Evolutionary conservation across 2,797 vertebrate species (phyloP), one percentile per base, ranked within the genome.

Genomic region (Pseudomugil tenellus): DNA sequence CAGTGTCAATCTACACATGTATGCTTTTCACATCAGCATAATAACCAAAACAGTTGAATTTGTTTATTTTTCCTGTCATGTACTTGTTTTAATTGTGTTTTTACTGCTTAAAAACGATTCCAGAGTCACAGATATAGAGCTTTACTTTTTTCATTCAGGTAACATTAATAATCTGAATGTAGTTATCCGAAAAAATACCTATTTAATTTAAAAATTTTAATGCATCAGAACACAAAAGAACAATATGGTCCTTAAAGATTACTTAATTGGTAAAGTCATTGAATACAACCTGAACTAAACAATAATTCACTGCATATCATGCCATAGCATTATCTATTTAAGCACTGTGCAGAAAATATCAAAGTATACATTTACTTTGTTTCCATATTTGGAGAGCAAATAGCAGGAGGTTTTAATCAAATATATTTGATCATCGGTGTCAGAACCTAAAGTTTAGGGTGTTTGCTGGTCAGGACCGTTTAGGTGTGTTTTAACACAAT

Each of bases 1-100:
- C 46, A 67, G 65, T 63, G 63, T 75, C 68, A 67, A 35, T 32
- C 3, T 54, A 1, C 11, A 23, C 26, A 46, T 54, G 7, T 41
- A 21, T 32, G 6, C 29, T n/a, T 67, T 29, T 31, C 32, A 28
- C 4, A 6, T 56, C 21, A 26, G 21, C 39, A 31, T 58, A 29
- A 12, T 34, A 19, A 32, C 11, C 21, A 63, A 6, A 53, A 59
- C 37, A 55, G 37, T 3, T 70, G 13, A 73, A 3, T 10, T 13
- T 55, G 23, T 59, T 35, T 12, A 54, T 70, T 28, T 43, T 53
- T 16, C 51, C 31, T 59, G 13, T 31, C 11, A 28, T 63, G 39
- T 25, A 52, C 19, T 31, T 26, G 23, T 17, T 5, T 7, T 56
- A 41, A 39, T 13, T 58, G 37, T 23, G 7, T 10, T 49, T 63